phyloP scores from a whole-genome alignment of 1,140 invertebrate species.

The Goniozus legneri region DNA sequence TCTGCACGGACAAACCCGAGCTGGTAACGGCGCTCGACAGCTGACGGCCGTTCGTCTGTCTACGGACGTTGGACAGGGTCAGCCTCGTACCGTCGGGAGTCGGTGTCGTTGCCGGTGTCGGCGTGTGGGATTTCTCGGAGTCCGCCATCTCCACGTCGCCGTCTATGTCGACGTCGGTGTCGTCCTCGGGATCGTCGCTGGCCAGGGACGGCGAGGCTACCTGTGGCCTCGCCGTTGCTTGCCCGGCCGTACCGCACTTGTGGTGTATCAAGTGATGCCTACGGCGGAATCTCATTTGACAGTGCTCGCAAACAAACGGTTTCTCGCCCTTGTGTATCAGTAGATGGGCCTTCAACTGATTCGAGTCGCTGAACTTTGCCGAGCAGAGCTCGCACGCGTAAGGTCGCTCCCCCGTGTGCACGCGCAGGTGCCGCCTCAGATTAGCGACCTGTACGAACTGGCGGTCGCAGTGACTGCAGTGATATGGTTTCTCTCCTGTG shows the following conservation, averaged over 20 bases:
- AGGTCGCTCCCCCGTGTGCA: conserved; percentile 93
- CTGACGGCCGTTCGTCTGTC: conserved; percentile 28
- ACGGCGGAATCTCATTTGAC: conserved; percentile 73
- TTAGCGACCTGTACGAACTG: conserved; percentile 95
- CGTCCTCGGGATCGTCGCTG: conserved; percentile 42
- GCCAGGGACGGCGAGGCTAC: conserved; percentile 40
- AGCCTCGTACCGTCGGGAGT: not conserved
- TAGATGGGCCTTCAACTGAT: conserved; percentile 88
- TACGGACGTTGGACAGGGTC: not conserved
- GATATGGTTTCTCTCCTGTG: conserved; percentile 90
- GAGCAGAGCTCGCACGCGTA: conserved; percentile 89
- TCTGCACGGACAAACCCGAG: conserved; percentile 2
- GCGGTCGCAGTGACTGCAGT: conserved; percentile 85
- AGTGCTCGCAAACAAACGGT: conserved; percentile 76
- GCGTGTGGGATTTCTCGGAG: conserved; percentile 1
- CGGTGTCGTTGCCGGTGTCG: not conserved
- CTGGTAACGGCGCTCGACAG: conserved; percentile 23
- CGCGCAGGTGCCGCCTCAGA: conserved; percentile 84
- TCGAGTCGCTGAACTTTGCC: conserved; percentile 88
- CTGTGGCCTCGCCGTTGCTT: conserved; percentile 20
- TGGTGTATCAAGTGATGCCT: conserved; percentile 83
- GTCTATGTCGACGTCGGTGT: conserved; percentile 29
- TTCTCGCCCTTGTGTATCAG: conserved; percentile 88
- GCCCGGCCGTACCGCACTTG: conserved; percentile 64
- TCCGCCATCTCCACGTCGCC: conserved; percentile 26